Evolutionary conservation across 2,888 invertebrate genomes (phyloP).

Genomic region (Drosophila stalkeri): DNA sequence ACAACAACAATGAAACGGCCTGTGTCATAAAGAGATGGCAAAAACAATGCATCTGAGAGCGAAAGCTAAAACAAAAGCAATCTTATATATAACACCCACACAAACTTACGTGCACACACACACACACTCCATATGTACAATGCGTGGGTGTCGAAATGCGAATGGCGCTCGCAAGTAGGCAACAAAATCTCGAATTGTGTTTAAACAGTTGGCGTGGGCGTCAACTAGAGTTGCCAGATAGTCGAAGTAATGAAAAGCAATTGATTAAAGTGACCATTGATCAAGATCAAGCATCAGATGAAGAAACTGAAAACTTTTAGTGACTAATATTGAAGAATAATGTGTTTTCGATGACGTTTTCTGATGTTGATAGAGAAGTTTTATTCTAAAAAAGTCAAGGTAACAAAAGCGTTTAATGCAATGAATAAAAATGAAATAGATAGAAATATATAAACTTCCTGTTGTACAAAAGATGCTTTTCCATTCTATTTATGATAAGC

Average conservation of each 20-base stretch:
- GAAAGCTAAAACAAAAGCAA: constrained; percentile 61
- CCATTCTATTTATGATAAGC: neutral
- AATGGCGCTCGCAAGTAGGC: constrained; percentile 62
- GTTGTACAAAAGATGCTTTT: neutral
- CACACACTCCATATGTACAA: constrained; percentile 10
- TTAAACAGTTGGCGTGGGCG: constrained; percentile 31
- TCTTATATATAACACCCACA: constrained; percentile 52
- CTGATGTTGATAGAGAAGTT: no score
- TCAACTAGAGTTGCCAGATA: constrained; percentile 41
- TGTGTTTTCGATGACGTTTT: no score
- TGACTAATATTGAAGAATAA: neutral
- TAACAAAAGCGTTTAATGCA: no score
- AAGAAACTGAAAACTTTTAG: neutral
- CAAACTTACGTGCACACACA: constrained; percentile 15
- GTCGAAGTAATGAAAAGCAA: neutral
- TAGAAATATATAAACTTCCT: no score
- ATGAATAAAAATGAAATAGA: no score
- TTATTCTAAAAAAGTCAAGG: no score
- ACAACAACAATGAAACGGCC: constrained; percentile 31
- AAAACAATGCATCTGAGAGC: constrained; percentile 56
- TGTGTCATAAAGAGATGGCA: constrained; percentile 37
- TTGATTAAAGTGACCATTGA: neutral
- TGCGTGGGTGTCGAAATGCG: constrained; percentile 51
- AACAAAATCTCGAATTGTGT: constrained; percentile 50
- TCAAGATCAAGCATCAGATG: neutral